phyloP scores from a whole-genome alignment of 2,888 invertebrate genomes.

The Sacculina carcini region DNA sequence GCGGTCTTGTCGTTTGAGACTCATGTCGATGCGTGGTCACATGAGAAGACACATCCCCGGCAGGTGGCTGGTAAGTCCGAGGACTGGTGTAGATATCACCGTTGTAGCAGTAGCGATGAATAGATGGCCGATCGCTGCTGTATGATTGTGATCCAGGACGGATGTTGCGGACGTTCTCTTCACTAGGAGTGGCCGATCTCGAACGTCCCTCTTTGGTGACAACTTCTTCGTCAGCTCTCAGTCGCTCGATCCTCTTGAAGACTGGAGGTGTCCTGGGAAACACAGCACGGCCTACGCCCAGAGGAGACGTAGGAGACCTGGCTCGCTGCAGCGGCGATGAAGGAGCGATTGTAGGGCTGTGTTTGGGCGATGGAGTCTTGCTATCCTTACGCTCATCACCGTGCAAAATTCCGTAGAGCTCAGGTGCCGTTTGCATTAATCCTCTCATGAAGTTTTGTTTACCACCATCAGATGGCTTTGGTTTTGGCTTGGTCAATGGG shows the following conservation, averaged over 20 bases:
- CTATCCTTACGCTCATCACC: constrained; percentile 10
- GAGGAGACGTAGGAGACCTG: background rate
- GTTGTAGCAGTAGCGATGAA: too few species aligned
- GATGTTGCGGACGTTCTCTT: background rate
- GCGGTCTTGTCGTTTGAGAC: too few species aligned
- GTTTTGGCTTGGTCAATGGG: background rate
- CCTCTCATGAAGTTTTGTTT: constrained; percentile 11
- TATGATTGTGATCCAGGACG: background rate
- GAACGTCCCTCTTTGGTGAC: background rate
- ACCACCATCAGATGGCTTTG: background rate
- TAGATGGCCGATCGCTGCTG: background rate
- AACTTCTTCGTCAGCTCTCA: background rate
- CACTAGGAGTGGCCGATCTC: background rate
- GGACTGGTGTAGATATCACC: too few species aligned
- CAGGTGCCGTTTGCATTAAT: constrained; percentile 12
- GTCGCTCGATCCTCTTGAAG: background rate
- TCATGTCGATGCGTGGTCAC: too few species aligned
- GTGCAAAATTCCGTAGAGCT: constrained; percentile 13
- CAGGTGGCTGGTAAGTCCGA: too few species aligned
- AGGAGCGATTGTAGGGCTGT: background rate
- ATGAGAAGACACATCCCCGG: too few species aligned
- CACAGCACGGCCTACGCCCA: background rate
- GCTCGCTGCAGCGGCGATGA: background rate
- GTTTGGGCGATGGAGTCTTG: constrained; percentile 2
- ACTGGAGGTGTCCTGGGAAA: background rate